Percentiles rank a stretch among this genome's conserved stretches.
phyloP scores from a whole-genome alignment of 2,888 invertebrate species.

The Drosophila borealis region DNA sequence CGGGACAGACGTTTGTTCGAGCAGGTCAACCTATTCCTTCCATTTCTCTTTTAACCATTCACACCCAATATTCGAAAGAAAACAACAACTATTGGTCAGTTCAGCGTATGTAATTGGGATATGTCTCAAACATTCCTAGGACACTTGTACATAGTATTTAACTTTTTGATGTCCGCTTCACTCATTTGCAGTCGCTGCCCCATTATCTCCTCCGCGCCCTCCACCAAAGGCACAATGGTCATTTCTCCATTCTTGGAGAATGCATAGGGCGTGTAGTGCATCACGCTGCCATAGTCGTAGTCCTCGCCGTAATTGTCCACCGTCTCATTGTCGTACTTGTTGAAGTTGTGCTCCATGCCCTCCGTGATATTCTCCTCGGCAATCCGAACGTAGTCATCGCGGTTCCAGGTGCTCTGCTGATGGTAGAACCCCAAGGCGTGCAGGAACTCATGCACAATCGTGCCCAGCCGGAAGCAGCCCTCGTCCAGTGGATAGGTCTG shows the following conservation, averaged over 20 bases:
- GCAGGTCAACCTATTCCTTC: neutral
- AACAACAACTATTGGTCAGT: neutral
- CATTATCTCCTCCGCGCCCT: constrained; percentile 56
- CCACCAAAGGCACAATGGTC: constrained; percentile 87
- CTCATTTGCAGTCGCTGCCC: constrained; percentile 76
- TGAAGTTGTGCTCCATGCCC: constrained; percentile 89
- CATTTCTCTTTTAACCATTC: neutral
- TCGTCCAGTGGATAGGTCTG: constrained; percentile 65
- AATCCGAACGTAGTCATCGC: constrained; percentile 89
- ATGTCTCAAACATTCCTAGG: constrained; percentile 20
- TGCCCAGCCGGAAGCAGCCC: constrained; percentile 85
- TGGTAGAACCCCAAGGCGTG: constrained; percentile 92
- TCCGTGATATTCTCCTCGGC: constrained; percentile 83
- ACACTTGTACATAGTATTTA: constrained; percentile 82
- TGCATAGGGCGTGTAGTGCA: constrained; percentile 91
- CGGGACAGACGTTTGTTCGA: neutral
- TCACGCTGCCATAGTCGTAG: constrained; percentile 92
- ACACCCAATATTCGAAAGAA: neutral
- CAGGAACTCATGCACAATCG: constrained; percentile 91
- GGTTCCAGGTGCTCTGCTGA: constrained; percentile 91
- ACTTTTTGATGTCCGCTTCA: constrained; percentile 74
- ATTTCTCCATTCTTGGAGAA: constrained; percentile 89
- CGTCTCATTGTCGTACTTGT: constrained; percentile 86
- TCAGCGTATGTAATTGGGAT: neutral
- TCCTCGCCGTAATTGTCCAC: constrained; percentile 88